These are phyloP conservation scores for Archocentrus centrarchus DNA, from an alignment of 2,113 vertebrate genomes.

Conservation along the genomic window DNA sequence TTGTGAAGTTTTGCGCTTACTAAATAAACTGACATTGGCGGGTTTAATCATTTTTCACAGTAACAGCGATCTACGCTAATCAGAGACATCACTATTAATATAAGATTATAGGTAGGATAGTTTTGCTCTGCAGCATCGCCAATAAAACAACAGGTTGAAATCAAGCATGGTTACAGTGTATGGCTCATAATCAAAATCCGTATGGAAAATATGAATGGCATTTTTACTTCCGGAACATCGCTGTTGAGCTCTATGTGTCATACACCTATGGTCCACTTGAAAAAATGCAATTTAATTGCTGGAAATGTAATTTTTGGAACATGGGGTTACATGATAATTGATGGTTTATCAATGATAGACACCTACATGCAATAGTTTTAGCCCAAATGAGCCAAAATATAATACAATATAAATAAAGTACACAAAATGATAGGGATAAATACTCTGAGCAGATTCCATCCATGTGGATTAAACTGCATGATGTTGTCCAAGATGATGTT, in stretches of 20 bases:
- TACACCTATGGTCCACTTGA: not conserved
- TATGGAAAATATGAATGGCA: not conserved
- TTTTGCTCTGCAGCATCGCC: not conserved
- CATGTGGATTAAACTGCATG: not conserved
- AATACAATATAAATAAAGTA: not conserved
- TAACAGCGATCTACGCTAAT: not conserved
- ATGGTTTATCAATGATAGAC: not conserved
- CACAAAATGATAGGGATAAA: not conserved
- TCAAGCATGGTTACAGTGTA: not conserved
- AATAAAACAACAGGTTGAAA: not conserved
- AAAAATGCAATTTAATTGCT: not conserved
- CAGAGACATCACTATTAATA: not conserved
- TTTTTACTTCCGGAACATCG: not conserved
- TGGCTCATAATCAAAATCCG: accelerated
- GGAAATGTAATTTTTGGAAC: not conserved
- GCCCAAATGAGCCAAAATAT: not conserved
- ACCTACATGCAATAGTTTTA: not conserved
- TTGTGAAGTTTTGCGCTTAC: not conserved
- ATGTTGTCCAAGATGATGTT: not conserved
- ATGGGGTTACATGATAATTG: not conserved
- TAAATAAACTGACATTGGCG: accelerated
- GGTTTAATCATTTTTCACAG: not conserved
- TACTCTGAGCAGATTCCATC: not conserved
- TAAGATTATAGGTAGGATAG: not conserved
- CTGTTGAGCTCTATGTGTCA: not conserved